A percentile compares a stretch with the other conserved stretches of the same genome.
These are phyloP conservation scores for Acanthaster planci DNA, from an alignment of 35 echinoderm and acorn worm species.

Conservation along the genomic window DNA sequence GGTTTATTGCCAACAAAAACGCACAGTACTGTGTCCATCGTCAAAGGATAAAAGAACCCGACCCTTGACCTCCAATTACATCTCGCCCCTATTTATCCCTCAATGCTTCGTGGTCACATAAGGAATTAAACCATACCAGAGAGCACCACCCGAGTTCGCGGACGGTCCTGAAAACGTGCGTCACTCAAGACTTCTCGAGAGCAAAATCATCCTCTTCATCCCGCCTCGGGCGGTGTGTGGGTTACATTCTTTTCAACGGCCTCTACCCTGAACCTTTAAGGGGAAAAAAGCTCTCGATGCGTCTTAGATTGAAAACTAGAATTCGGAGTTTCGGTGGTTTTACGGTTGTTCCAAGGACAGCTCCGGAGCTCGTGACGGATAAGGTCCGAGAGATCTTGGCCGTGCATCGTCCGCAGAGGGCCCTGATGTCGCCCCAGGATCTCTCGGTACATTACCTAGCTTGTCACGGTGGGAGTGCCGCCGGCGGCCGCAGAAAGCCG, in stretches of 20 bases:
- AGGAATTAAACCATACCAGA: too few relatives aligned
- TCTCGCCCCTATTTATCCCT: neutral
- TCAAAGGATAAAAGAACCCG: neutral
- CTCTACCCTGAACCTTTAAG: too few relatives aligned
- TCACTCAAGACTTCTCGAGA: neutral
- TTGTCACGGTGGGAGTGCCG: constrained; percentile 7
- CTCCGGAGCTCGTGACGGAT: too few relatives aligned
- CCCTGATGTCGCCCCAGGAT: neutral
- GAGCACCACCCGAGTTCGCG: neutral
- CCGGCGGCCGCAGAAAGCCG: neutral
- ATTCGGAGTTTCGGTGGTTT: too few relatives aligned
- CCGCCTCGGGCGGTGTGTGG: neutral
- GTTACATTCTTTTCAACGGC: too few relatives aligned
- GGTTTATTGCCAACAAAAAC: too few relatives aligned
- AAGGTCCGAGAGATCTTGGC: too few relatives aligned
- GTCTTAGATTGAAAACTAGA: too few relatives aligned
- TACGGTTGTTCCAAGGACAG: too few relatives aligned
- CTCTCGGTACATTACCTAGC: constrained; percentile 1
- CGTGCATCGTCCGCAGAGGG: too few relatives aligned
- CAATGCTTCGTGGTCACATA: too few relatives aligned
- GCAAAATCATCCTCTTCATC: neutral
- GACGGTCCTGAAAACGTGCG: neutral
- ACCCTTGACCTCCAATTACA: neutral
- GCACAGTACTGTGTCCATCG: neutral
- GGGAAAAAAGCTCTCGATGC: too few relatives aligned